A percentile compares a stretch with the other conserved stretches of the same genome.
phyloP scores from a whole-genome alignment of 2,113 vertebrate genomes.

The Myiozetetes cayanensis region DNA sequence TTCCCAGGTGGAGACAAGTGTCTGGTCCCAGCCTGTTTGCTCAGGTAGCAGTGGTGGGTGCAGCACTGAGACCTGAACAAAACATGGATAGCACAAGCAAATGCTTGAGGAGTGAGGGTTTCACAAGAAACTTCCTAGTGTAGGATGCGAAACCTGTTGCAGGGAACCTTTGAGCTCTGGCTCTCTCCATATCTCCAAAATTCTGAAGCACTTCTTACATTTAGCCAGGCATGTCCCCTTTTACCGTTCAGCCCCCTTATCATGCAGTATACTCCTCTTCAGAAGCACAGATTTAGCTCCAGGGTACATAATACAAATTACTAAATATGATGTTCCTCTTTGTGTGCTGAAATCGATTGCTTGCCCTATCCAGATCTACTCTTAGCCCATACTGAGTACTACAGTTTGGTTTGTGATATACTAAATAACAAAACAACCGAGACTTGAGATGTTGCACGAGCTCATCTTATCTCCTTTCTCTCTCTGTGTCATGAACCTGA shows the following conservation, averaged over 20 bases:
- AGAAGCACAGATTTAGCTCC: not conserved
- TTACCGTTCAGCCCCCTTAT: not conserved
- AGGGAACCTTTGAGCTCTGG: not conserved
- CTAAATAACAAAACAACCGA: not conserved
- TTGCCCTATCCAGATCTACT: not conserved
- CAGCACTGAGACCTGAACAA: not conserved
- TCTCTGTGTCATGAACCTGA: not conserved
- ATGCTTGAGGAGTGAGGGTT: not conserved
- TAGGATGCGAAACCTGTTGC: not conserved
- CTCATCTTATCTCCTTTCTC: not conserved
- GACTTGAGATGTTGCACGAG: not conserved
- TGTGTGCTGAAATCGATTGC: not conserved
- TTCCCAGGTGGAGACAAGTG: not conserved
- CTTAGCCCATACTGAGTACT: not conserved
- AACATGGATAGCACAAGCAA: not conserved
- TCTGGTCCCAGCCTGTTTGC: not conserved
- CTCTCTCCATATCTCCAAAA: not conserved
- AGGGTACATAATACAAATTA: not conserved
- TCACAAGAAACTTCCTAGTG: not conserved
- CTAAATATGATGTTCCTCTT: not conserved
- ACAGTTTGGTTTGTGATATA: not conserved
- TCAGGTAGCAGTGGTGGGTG: not conserved
- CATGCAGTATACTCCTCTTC: not conserved
- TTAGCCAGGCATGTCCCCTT: not conserved
- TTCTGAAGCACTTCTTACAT: not conserved